These are phyloP conservation scores for Stegana nigrithorax DNA, from an alignment of 2,888 invertebrate genomes.

Conservation along the genomic window DNA sequence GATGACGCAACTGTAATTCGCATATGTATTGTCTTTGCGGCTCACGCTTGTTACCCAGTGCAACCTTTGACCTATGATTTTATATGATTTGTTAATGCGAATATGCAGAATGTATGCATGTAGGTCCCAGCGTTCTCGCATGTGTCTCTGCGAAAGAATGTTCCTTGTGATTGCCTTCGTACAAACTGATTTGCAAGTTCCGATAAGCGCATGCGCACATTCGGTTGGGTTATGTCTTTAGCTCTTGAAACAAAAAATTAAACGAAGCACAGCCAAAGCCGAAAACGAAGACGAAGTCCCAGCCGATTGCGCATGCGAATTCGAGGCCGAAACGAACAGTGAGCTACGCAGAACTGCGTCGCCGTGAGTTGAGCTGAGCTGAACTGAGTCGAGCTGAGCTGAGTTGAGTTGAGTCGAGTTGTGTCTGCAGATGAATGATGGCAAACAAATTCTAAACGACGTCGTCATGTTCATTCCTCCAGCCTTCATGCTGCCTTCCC, in stretches of 20 bases:
- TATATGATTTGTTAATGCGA: slow-evolving; percentile 11
- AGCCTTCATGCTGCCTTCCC: neutral
- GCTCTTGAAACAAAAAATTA: neutral
- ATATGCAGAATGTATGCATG: neutral
- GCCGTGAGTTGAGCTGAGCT: slow-evolving; percentile 13
- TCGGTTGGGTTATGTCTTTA: slow-evolving; percentile 19
- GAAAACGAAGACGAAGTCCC: neutral
- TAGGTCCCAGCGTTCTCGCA: neutral
- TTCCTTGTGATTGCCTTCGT: slow-evolving; percentile 3
- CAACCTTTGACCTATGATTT: slow-evolving; percentile 43
- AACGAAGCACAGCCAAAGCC: neutral
- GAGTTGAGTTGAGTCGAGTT: slow-evolving; percentile 16
- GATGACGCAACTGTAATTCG: neutral
- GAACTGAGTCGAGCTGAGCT: slow-evolving; percentile 13
- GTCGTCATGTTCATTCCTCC: slow-evolving; percentile 22
- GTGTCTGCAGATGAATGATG: slow-evolving; percentile 35
- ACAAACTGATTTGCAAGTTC: slow-evolving; percentile 39
- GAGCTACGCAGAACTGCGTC: too few relatives aligned
- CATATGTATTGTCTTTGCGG: neutral
- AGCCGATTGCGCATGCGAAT: too few relatives aligned
- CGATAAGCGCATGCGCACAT: slow-evolving; percentile 39
- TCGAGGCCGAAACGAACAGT: too few relatives aligned
- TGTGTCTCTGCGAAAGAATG: too few relatives aligned
- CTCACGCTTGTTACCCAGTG: slow-evolving; percentile 12
- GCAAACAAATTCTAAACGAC: slow-evolving; percentile 47